Base-by-base conservation (phyloP, 2,797 vertebrate species). In the Acanthurus tractus region DNA sequence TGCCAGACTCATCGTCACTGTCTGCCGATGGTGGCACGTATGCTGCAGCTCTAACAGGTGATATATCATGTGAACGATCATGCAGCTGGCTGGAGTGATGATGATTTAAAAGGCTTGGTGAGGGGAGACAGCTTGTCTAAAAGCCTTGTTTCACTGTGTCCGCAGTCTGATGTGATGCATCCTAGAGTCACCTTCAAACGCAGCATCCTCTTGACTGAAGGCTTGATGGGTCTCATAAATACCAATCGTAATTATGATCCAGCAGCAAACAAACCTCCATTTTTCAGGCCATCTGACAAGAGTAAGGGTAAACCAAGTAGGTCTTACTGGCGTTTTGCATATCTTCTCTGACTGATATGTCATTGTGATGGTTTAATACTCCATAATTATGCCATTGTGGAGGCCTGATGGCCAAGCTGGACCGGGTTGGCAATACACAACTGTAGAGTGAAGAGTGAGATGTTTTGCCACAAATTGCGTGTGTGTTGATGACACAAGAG, bases 101-200 rank as follows among this genome's bases (percentile, higher is more conserved):
- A 92, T 94, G 93, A 94, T 94, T 95, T 95, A 94, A 95, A 95
- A 94, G 90, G 91, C 88, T 91, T 0, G 79, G 79, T 72, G 86
- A 85, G 82, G 83, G 90, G 89, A 92, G 91, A 92, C 91, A 89
- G 91, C 84, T 87, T 86, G 84, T 92, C 90, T 93, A 91, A 91
- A 90, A 94, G 93, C 85, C 87, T 90, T 81, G 90, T 92, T 92
- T 93, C 93, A 78, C 75, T 67, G 59, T 82, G 88, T 91, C 91
- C 83, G 80, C 82, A 67, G 84, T 63, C 74, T 84, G 88, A 91
- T 70, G 76, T 53, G 90, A 91, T 71, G 85, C 79, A 77, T 90
- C 87, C 89, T 68, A 40, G 89, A 94, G 94, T 95, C 94, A 96
- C 94, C 94, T 95, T 94, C 93, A 93, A 86, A 93, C 8, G 63